These are phyloP conservation scores for Aradus depressus DNA, from an alignment of 2,888 invertebrate genomes.

Conservation along the genomic window DNA sequence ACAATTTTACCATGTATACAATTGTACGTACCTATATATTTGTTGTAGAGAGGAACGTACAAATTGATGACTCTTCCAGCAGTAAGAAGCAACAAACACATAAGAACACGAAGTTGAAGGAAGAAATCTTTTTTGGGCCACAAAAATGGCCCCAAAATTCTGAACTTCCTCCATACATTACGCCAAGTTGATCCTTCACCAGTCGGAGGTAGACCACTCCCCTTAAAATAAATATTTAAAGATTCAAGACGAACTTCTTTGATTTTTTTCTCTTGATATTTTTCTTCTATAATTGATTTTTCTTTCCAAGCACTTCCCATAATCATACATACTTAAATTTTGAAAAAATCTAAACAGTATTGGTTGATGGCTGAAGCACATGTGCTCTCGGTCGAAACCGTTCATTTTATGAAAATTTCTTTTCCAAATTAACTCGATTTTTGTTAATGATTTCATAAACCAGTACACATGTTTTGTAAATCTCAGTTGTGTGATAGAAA, in stretches of 20 bases:
- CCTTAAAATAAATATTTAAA: conserved; percentile 23
- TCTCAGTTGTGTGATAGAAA: too few relatives aligned
- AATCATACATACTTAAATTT: too few relatives aligned
- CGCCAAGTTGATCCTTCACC: conserved; percentile 54
- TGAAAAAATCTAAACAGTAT: too few relatives aligned
- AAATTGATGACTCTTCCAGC: conserved; percentile 79
- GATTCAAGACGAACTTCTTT: conserved; percentile 20
- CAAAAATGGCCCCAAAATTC: conserved; percentile 73
- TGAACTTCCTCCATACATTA: conserved; percentile 66
- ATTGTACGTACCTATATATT: conserved; percentile 63
- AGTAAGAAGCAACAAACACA: conserved; percentile 66
- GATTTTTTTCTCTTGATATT: not conserved
- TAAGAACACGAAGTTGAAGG: conserved; percentile 69
- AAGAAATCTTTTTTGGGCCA: conserved; percentile 77
- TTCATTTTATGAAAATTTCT: too few relatives aligned
- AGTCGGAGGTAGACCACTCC: conserved; percentile 1
- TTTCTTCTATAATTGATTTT: not conserved
- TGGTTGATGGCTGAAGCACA: too few relatives aligned
- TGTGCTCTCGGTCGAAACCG: too few relatives aligned
- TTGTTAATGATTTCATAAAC: too few relatives aligned
- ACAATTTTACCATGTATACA: too few relatives aligned
- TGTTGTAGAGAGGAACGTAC: conserved; percentile 86
- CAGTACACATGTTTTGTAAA: too few relatives aligned
- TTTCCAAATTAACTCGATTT: too few relatives aligned
- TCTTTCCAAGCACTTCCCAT: not conserved